Evolutionary conservation across 1,140 invertebrate species (phyloP).

Genomic region (Cecropterus lyciades): DNA sequence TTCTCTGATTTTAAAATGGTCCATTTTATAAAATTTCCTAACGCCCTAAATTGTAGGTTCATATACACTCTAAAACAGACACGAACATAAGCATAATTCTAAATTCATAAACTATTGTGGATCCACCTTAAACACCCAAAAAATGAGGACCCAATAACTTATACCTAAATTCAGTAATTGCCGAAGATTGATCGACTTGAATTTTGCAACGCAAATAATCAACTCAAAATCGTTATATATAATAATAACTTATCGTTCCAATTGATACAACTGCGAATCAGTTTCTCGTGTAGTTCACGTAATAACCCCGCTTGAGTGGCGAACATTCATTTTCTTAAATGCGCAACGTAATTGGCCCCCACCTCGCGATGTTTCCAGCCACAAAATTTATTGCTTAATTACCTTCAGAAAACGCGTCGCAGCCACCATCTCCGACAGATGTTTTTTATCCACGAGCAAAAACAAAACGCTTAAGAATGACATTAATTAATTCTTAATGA

Average conservation of each 20-base stretch:
- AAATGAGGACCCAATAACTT: too few species aligned
- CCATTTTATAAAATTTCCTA: too few species aligned
- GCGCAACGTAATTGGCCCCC: conserved; percentile 75
- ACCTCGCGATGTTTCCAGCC: conserved; percentile 77
- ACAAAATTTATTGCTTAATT: conserved; percentile 84
- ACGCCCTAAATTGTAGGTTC: too few species aligned
- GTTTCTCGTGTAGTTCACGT: conserved; percentile 40
- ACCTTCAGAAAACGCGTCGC: conserved; percentile 81
- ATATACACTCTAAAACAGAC: too few species aligned
- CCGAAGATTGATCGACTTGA: too few species aligned
- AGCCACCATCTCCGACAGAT: conserved; percentile 71
- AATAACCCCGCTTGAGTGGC: conserved; percentile 59
- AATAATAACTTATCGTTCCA: not conserved
- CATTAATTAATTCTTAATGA: conserved; percentile 85
- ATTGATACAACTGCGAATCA: conserved; percentile 4
- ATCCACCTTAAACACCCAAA: too few species aligned
- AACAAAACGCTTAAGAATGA: conserved; percentile 84
- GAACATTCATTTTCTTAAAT: conserved; percentile 80
- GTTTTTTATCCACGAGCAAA: conserved; percentile 82
- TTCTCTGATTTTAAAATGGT: too few species aligned
- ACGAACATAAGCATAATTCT: too few species aligned
- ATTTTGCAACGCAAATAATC: too few species aligned
- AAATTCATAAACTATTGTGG: too few species aligned
- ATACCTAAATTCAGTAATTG: too few species aligned
- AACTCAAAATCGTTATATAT: not conserved